phyloP scores from a whole-genome alignment of 2,113 vertebrate genomes.

The Plestiodon gilberti region DNA sequence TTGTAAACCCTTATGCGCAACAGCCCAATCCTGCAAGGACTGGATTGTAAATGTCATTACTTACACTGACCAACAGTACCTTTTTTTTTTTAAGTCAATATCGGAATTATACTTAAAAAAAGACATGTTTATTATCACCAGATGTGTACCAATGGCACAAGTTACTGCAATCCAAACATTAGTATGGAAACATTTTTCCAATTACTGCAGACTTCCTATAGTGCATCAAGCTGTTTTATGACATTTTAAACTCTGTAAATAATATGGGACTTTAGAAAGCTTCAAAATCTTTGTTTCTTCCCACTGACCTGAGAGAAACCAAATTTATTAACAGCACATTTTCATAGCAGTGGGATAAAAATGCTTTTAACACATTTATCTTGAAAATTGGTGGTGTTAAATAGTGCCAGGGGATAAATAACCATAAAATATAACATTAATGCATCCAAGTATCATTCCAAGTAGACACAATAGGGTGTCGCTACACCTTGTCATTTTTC shows the following conservation, averaged over 20 bases:
- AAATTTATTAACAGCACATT: constrained; percentile 73
- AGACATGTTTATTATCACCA: constrained; percentile 59
- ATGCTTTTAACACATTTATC: constrained; percentile 68
- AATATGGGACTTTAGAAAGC: constrained; percentile 75
- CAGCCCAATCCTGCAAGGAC: no score
- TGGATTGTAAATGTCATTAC: constrained; percentile 42
- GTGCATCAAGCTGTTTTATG: constrained; percentile 81
- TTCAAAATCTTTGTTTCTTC: constrained; percentile 61
- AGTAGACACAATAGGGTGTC: constrained; percentile 56
- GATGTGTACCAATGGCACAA: constrained; percentile 62
- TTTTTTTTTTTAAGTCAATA: constrained; percentile 52
- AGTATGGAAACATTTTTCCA: constrained; percentile 74
- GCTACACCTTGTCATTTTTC: constrained; percentile 66
- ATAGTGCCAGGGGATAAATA: constrained; percentile 71
- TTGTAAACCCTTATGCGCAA: no score
- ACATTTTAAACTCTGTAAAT: constrained; percentile 85
- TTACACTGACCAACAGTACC: constrained; percentile 35
- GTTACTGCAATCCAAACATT: constrained; percentile 70
- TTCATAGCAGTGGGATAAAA: constrained; percentile 70
- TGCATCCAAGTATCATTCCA: constrained; percentile 58
- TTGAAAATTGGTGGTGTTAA: constrained; percentile 71
- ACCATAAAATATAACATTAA: constrained; percentile 73
- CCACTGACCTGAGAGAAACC: constrained; percentile 63
- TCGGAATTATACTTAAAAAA: constrained; percentile 70
- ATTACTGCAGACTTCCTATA: constrained; percentile 72